Evolutionary conservation across 35 echinoderm and acorn worm genomes (phyloP).

Genomic region (Eucidaris tribuloides): DNA sequence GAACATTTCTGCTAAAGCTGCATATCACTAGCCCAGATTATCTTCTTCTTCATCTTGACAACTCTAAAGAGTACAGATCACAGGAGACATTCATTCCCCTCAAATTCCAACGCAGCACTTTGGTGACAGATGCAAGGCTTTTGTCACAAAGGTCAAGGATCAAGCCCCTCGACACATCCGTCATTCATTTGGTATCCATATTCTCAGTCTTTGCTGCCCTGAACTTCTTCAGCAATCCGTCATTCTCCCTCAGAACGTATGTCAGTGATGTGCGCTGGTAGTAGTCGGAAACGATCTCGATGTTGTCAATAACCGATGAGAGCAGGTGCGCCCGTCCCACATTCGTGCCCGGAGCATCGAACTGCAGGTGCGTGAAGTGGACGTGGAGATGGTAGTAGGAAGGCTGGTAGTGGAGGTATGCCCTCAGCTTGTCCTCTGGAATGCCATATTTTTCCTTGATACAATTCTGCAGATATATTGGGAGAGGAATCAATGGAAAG

Average conservation of each 20-base stretch:
- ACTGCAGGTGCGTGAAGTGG: conserved; percentile 82
- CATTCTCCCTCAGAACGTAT: conserved; percentile 69
- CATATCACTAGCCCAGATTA: too few species aligned
- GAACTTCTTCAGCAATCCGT: conserved; percentile 62
- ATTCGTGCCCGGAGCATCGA: conserved; percentile 68
- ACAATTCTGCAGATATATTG: conserved; percentile 70
- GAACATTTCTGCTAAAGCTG: too few species aligned
- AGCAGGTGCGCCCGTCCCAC: conserved; percentile 74
- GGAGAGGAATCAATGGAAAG: neutral
- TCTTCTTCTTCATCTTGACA: too few species aligned
- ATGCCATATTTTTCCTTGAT: conserved; percentile 70
- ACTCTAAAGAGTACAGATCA: too few species aligned
- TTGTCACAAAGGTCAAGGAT: too few species aligned
- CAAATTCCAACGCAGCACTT: too few species aligned
- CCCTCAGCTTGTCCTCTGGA: conserved; percentile 48
- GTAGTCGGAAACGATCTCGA: conserved; percentile 77
- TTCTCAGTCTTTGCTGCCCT: conserved; percentile 42
- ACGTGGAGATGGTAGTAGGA: conserved; percentile 98
- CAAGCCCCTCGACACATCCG: too few species aligned
- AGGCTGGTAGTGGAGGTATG: conserved; percentile 94
- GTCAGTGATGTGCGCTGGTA: conserved; percentile 84
- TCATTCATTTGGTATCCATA: too few species aligned
- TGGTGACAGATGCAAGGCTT: too few species aligned
- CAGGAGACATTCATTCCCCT: too few species aligned
- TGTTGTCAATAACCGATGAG: conserved; percentile 83